A percentile compares a stretch with the other conserved stretches of the same genome.
These are phyloP conservation scores for Mesoclemmys tuberculata DNA, from an alignment of 2,113 vertebrate genomes.

Conservation along the genomic window DNA sequence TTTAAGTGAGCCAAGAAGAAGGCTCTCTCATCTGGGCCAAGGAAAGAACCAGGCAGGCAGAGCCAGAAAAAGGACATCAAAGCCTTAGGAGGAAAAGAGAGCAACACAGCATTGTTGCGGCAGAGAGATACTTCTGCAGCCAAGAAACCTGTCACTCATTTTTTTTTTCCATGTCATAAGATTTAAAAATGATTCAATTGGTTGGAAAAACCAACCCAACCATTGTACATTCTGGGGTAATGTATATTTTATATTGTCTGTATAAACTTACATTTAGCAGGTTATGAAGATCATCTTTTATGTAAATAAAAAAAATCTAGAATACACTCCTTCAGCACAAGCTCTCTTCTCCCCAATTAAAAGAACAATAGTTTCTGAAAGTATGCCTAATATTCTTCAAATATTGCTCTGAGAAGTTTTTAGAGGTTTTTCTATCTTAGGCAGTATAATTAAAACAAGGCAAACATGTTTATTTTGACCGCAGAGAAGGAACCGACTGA, in stretches of 20 bases:
- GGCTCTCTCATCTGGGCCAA: not conserved
- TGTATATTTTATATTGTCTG: too few species aligned
- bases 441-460: conserved; percentile 30
- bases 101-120: conserved; percentile 1
- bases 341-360: not conserved
- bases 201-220: not conserved
- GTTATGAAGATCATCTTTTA: not conserved
- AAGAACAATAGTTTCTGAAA: conserved; percentile 7
- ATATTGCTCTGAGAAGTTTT: conserved; percentile 23
- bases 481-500: conserved; percentile 42
- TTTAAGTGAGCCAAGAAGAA: not conserved
- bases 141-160: conserved; percentile 60
- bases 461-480: conserved; percentile 24
- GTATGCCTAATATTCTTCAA: not conserved
- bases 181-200: conserved; percentile 59
- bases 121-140: conserved; percentile 46
- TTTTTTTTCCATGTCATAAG: conserved; percentile 43
- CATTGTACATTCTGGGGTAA: not conserved
- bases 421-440: conserved; percentile 13
- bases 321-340: not conserved
- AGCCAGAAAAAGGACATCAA: not conserved
- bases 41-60: fast-evolving
- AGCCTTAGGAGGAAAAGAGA: not conserved
- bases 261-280: not conserved
- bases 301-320: not conserved